Evolutionary conservation across 2,888 invertebrate genomes (phyloP).

Genomic region (Falcaria lacertinaria): DNA sequence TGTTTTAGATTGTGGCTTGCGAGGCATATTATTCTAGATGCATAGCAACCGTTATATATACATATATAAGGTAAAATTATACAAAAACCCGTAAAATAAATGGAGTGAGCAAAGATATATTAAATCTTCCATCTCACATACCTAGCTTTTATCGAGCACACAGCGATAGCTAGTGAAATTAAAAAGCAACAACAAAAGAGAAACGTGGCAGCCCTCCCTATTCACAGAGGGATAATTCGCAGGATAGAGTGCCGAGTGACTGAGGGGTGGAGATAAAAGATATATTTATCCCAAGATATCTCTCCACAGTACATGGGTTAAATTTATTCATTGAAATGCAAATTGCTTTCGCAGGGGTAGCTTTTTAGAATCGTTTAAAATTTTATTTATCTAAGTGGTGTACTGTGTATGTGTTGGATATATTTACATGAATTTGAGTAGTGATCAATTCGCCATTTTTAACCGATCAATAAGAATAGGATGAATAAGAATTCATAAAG

Average conservation of each 20-base stretch:
- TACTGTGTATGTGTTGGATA: not conserved
- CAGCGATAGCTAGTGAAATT: constrained; percentile 22
- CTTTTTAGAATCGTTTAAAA: constrained; percentile 19
- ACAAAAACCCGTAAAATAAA: too few species aligned
- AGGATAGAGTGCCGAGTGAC: constrained; percentile 62
- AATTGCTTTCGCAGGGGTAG: constrained; percentile 43
- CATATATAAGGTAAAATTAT: too few species aligned
- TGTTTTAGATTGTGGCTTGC: too few species aligned
- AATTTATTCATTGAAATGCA: constrained; percentile 77
- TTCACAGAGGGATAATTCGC: constrained; percentile 65
- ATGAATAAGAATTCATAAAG: too few species aligned
- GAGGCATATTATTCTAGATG: too few species aligned
- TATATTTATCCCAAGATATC: constrained; percentile 52
- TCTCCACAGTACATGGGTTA: constrained; percentile 44
- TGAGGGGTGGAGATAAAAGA: constrained; percentile 64
- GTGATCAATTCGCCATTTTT: too few species aligned
- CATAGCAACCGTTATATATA: too few species aligned
- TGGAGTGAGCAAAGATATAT: not conserved
- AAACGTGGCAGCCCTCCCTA: constrained; percentile 31
- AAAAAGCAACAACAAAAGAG: constrained; percentile 44
- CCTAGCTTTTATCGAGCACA: constrained; percentile 1
- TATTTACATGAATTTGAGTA: not conserved
- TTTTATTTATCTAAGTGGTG: constrained; percentile 1
- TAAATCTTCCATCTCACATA: constrained; percentile 2
- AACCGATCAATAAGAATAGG: too few species aligned